Evolutionary conservation across 2,888 invertebrate species (phyloP).

Genomic region (Boloria euphrosyne): DNA sequence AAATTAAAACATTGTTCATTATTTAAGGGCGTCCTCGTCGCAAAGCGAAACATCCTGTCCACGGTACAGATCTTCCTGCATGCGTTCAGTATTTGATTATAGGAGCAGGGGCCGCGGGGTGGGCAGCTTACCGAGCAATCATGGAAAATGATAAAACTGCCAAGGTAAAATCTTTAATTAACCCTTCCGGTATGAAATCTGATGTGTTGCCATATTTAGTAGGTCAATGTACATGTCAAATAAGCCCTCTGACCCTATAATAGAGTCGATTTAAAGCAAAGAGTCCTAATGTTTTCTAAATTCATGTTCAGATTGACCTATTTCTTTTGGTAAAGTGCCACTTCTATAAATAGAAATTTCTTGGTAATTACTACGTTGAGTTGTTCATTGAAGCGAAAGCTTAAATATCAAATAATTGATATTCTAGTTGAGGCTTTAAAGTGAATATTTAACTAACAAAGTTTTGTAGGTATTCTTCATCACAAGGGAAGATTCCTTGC

Average conservation of each 20-base stretch:
- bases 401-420: too few relatives aligned
- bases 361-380: too few relatives aligned
- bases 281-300: too few relatives aligned
- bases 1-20: neutral
- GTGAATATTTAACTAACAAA: neutral
- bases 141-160: conserved; percentile 64
- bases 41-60: conserved; percentile 55
- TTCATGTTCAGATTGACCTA: too few relatives aligned
- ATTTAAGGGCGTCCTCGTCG: conserved; percentile 65
- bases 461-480: conserved; percentile 67
- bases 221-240: neutral
- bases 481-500: conserved; percentile 63
- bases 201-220: too few relatives aligned
- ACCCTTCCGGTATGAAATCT: neutral
- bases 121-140: conserved; percentile 69
- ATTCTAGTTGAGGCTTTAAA: too few relatives aligned
- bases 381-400: too few relatives aligned
- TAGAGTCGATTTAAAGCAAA: too few relatives aligned
- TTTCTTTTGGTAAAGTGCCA: too few relatives aligned
- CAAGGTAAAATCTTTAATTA: conserved; percentile 53
- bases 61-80: conserved; percentile 60
- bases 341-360: too few relatives aligned
- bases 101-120: conserved; percentile 67
- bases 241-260: neutral
- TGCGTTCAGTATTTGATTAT: conserved; percentile 75